These are phyloP conservation scores for Trididemnum clinides DNA, from an alignment of 23 tunicate species.

Conservation along the genomic window DNA sequence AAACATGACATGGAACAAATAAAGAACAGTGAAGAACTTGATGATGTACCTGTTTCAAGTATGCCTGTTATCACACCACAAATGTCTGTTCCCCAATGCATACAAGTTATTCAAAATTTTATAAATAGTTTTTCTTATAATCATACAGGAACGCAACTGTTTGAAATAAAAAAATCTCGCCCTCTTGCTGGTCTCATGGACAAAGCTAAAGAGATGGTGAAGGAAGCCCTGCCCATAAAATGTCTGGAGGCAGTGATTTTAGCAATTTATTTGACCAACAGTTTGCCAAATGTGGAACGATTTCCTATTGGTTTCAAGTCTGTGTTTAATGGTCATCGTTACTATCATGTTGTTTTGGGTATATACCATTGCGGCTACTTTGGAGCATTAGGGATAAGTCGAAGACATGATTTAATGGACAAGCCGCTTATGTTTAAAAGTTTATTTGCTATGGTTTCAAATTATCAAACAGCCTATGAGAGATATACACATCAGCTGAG, in stretches of 20 bases:
- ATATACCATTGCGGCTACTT: slow-evolving; percentile 54
- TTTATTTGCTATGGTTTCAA: slow-evolving; percentile 36
- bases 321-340: slow-evolving; percentile 67
- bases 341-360: slow-evolving; percentile 93
- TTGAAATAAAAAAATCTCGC: slow-evolving; percentile 74
- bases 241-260: slow-evolving; percentile 91
- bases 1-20: slow-evolving; percentile 65
- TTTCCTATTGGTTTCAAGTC: slow-evolving; percentile 96
- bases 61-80: slow-evolving; percentile 57
- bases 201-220: slow-evolving; percentile 82
- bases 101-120: slow-evolving; percentile 58
- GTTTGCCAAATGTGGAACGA: slow-evolving; percentile 59
- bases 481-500: slow-evolving; percentile 67
- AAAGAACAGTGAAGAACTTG: slow-evolving; percentile 25
- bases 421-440: slow-evolving; percentile 79
- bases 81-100: slow-evolving; percentile 18
- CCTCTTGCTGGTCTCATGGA: slow-evolving; percentile 89
- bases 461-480: slow-evolving; percentile 62
- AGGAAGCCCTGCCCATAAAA: slow-evolving; percentile 88
- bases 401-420: slow-evolving; percentile 84
- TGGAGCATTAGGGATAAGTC: slow-evolving; percentile 84
- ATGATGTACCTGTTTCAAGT: slow-evolving; percentile 54
- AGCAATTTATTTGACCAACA: slow-evolving; percentile 74
- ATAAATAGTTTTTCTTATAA: slow-evolving; percentile 66
- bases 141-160: slow-evolving; percentile 91